phyloP scores from a whole-genome alignment of 2,888 invertebrate genomes.

The Ormyrus nitidulus region DNA sequence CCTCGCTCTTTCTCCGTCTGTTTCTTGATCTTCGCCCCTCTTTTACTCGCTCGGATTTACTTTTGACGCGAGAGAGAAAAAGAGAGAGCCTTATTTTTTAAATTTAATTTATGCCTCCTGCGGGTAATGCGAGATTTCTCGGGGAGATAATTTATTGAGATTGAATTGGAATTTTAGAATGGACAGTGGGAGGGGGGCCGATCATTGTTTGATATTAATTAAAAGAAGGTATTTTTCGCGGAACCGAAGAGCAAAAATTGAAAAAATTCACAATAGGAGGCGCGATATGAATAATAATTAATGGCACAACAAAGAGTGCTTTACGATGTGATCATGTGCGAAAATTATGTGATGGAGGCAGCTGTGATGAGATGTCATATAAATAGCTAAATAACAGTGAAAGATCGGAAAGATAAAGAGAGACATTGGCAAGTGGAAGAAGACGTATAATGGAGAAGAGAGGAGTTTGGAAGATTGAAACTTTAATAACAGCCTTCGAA shows the following conservation, averaged over 20 bases:
- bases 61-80: no score
- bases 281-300: background rate
- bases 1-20: slow-evolving; percentile 21
- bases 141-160: no score
- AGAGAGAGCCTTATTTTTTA: no score
- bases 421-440: background rate
- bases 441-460: slow-evolving; percentile 7
- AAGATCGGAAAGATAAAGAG: background rate
- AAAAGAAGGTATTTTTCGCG: no score
- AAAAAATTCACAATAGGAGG: background rate
- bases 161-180: no score
- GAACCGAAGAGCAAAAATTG: no score
- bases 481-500: slow-evolving; percentile 45
- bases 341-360: slow-evolving; percentile 12
- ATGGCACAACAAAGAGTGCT: background rate
- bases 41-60: background rate
- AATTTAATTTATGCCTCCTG: no score
- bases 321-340: background rate
- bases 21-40: slow-evolving; percentile 28
- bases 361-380: background rate
- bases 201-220: no score
- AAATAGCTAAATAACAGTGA: slow-evolving; percentile 15
- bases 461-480: slow-evolving; percentile 30
- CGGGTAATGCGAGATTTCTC: background rate
- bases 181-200: no score